Evolutionary conservation across 2,797 vertebrate genomes (phyloP).

Genomic region (Poecilia gillii): DNA sequence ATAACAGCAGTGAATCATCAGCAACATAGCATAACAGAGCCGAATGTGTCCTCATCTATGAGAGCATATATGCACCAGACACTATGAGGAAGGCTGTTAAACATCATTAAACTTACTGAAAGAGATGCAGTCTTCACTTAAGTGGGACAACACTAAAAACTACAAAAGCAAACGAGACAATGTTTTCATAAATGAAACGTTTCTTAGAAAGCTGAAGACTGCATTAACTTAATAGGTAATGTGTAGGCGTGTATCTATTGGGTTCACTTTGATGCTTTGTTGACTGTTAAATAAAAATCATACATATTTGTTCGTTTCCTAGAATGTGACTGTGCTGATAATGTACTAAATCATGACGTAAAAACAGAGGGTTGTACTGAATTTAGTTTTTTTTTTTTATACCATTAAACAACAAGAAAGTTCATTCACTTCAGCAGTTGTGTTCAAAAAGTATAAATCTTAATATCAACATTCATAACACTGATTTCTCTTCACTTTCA

Average conservation of each 20-base stretch:
- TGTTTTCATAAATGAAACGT: not conserved
- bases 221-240: not conserved
- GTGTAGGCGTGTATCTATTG: not conserved
- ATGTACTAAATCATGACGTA: not conserved
- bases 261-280: not conserved
- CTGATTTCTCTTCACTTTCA: not conserved
- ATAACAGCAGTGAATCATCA: conserved; percentile 68
- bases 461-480: not conserved
- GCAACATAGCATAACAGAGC: conserved; percentile 46
- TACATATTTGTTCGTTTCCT: not conserved
- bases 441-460: not conserved
- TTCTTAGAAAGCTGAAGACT: not conserved
- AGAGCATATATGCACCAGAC: conserved; percentile 28
- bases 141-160: not conserved
- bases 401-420: not conserved
- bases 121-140: conserved; percentile 8
- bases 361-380: not conserved
- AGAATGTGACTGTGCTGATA: not conserved
- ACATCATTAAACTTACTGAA: conserved; percentile 21
- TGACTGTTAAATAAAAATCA: not conserved
- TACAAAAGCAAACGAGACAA: not conserved
- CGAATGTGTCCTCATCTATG: conserved; percentile 37
- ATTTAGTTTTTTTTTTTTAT: not conserved
- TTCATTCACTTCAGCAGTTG: not conserved
- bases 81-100: conserved; percentile 10